Conservation (phyloP, 2,888 invertebrate genomes). For the Diploptera punctata region DNA sequence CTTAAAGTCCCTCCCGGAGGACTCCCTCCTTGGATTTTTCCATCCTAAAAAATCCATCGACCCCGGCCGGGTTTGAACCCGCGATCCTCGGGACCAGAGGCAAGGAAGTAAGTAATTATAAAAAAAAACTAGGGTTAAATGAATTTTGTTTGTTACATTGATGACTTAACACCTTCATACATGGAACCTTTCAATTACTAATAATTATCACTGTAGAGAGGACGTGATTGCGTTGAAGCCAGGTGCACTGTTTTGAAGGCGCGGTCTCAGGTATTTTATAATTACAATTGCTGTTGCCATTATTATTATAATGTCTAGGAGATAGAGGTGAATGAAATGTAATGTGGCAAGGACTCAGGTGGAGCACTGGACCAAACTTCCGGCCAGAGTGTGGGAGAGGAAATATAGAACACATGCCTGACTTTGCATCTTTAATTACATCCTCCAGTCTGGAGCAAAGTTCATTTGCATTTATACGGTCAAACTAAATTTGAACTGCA, state of each 20-base stretch:
- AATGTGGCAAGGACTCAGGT: background rate
- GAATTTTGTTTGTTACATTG: no score
- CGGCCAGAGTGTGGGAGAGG: background rate
- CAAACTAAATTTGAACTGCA: no score
- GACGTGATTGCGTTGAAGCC: background rate
- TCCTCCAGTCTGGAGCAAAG: no score
- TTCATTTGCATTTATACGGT: no score
- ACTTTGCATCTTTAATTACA: background rate
- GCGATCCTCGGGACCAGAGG: no score
- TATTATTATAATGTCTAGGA: background rate
- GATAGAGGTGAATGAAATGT: slow-evolving; percentile 4
- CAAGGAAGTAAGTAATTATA: no score
- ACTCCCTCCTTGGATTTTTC: no score
- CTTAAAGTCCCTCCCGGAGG: no score
- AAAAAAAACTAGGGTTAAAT: no score
- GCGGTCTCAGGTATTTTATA: background rate
- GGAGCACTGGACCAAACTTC: slow-evolving; percentile 1
- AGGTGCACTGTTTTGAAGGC: background rate
- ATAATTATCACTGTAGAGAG: background rate
- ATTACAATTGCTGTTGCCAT: background rate
- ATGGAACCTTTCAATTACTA: background rate
- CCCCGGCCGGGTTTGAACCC: no score
- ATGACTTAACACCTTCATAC: no score
- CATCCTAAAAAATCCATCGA: no score
- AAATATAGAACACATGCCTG: background rate